phyloP scores from a whole-genome alignment of 2,888 invertebrate genomes.

The Microplitis deprimator region DNA sequence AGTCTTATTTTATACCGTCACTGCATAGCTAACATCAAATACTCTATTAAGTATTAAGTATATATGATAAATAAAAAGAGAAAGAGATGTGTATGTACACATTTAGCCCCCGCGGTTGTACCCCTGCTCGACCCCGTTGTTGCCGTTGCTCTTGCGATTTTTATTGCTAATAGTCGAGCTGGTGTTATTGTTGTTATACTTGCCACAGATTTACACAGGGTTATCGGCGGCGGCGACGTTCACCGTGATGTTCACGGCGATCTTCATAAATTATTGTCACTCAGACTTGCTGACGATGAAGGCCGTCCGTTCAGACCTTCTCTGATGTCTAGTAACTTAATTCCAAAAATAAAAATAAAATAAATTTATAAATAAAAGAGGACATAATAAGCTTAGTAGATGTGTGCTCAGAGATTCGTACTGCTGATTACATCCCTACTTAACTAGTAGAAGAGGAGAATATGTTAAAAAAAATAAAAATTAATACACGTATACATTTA shows the following conservation, averaged over 20 bases:
- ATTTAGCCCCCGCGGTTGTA: slow-evolving; percentile 29
- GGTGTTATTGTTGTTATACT: slow-evolving; percentile 3
- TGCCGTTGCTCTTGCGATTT: slow-evolving; percentile 1
- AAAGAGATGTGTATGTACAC: slow-evolving; percentile 20
- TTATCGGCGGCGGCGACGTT: not conserved
- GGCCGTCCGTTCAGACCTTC: not conserved
- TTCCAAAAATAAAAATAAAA: not conserved
- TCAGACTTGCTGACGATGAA: not conserved
- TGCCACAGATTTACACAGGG: slow-evolving; percentile 9
- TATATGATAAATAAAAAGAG: slow-evolving; percentile 33
- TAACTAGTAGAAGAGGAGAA: not conserved
- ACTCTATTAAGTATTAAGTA: slow-evolving; percentile 23
- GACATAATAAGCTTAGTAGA: not conserved
- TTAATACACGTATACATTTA: slow-evolving; percentile 21
- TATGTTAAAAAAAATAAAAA: slow-evolving; percentile 19
- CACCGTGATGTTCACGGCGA: slow-evolving; percentile 1
- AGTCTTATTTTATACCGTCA: slow-evolving; percentile 20
- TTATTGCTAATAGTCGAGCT: slow-evolving; percentile 3
- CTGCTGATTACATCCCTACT: not conserved
- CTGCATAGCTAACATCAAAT: slow-evolving; percentile 25
- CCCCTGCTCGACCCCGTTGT: slow-evolving; percentile 27
- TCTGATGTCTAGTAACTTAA: not conserved
- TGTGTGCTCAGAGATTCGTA: not conserved
- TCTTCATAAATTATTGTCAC: slow-evolving; percentile 13
- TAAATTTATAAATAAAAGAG: not conserved